Percentiles rank a stretch among this genome's conserved stretches.
Evolutionary conservation across 92 coral and sea anemone species (phyloP).

Genomic region (Blastomussa wellsi): DNA sequence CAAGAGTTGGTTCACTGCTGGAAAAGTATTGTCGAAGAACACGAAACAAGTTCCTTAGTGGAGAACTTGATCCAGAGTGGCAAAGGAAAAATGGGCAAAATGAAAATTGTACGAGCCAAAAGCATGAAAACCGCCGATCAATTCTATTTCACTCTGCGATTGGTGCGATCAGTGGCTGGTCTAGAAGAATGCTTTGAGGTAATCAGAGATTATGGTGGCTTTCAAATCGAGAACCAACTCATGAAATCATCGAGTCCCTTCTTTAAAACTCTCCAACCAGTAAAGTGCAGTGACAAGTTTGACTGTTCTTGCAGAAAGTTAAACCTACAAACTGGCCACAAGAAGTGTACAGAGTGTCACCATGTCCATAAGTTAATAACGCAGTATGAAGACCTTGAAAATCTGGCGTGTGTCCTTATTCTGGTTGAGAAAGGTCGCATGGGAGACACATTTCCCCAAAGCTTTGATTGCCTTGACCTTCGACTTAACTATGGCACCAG

Average conservation of each 20-base stretch:
- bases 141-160: slow-evolving; percentile 33
- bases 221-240: slow-evolving; percentile 24
- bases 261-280: slow-evolving; percentile 35
- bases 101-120: slow-evolving; percentile 53
- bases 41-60: slow-evolving; percentile 40
- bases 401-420: slow-evolving; percentile 47
- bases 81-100: slow-evolving; percentile 2
- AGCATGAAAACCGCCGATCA: slow-evolving; percentile 38
- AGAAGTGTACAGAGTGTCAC: slow-evolving; percentile 10
- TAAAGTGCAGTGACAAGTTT: slow-evolving; percentile 3
- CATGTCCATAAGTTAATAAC: slow-evolving; percentile 48
- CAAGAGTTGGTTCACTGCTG: not conserved
- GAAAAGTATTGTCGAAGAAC: not conserved
- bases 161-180: slow-evolving; percentile 9
- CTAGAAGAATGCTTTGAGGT: slow-evolving; percentile 33
- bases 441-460: slow-evolving; percentile 59
- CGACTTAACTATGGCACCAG: slow-evolving; percentile 44
- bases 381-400: slow-evolving; percentile 51
- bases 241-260: slow-evolving; percentile 43
- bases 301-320: slow-evolving; percentile 21
- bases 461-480: slow-evolving; percentile 47
- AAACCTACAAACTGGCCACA: not conserved
- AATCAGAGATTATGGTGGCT: slow-evolving; percentile 45
- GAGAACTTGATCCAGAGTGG: slow-evolving; percentile 20
- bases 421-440: slow-evolving; percentile 61